Evolutionary conservation across 2,888 invertebrate species (phyloP), one percentile per base, ranked within the genome.

Genomic region (Rotaria sp.): DNA sequence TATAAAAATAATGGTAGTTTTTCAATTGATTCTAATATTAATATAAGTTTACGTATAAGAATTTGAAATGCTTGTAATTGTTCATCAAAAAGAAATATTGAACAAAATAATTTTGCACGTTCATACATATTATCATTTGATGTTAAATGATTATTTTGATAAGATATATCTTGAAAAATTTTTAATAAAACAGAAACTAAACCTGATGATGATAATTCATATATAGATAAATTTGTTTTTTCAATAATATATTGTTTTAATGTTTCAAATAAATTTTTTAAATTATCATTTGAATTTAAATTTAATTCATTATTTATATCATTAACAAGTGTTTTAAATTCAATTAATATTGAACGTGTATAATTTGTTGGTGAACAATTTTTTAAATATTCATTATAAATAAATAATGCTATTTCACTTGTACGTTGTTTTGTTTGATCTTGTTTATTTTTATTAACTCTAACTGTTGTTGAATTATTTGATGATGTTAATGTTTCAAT

Each of bases 151-250:
- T 59, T 59, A 35, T 84, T 75, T 52, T 52, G 84, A 35, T 26
- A 24, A 10, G 38, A 10, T 38, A 35, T 35, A 48, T 52, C 26
- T 38, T n/a, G 59, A 26, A 84, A 80, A 18, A 84, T 41, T 87
- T 90, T 94, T 13, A 96, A 93, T 87, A 99, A 92, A 0, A 96
- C 95, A 89, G 96, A 96, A 1, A 98, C 96, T 45, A 98, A 93
- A 0, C 97, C 97, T 13, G 96, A 97, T 84, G 96, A 96, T 90
- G 97, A 96, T 89, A 99, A 93, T 91, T 99, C 99, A 91, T 96
- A 99, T 0, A 97, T 96, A 45, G 98, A 98, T 15, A 99, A 89
- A 35, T 90, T 90, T 94, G 85, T 95, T 93, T 85, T 84, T 30
- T 86, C 80, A 35, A 45, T 41, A 11, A 86, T 41, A n/a, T 85